A percentile compares a stretch with the other conserved stretches of the same genome.
These are phyloP conservation scores for Pangasianodon gigas DNA, from an alignment of 2,113 vertebrate species.

Conservation along the genomic window DNA sequence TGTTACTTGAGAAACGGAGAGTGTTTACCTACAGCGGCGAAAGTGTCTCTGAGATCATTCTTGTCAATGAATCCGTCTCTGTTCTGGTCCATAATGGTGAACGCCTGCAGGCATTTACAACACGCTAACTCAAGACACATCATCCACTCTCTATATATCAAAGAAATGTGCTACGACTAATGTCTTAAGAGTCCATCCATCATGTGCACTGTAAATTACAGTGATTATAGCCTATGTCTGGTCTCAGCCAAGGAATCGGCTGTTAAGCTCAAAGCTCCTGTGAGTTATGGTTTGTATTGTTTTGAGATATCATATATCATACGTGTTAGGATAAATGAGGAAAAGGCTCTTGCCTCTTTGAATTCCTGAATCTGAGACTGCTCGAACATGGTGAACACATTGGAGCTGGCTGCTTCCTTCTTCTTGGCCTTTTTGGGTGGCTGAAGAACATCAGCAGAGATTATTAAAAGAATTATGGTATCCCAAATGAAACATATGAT, in stretches of 20 bases:
- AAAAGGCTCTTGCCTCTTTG: conserved; percentile 78
- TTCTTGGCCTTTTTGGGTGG: conserved; percentile 86
- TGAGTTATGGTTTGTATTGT: conserved; percentile 33
- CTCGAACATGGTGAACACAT: conserved; percentile 92
- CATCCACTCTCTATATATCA: conserved; percentile 32
- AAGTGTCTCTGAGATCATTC: conserved; percentile 83
- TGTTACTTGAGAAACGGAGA: neutral
- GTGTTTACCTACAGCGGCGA: conserved; percentile 78
- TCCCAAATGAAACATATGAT: neutral
- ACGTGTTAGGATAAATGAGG: neutral
- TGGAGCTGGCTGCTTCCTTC: conserved; percentile 81
- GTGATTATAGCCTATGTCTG: conserved; percentile 5
- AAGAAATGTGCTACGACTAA: conserved; percentile 35
- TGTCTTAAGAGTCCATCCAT: conserved; percentile 32
- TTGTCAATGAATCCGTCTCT: conserved; percentile 89
- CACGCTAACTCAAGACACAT: conserved; percentile 27
- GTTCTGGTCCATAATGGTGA: conserved; percentile 95
- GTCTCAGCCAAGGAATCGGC: conserved; percentile 23
- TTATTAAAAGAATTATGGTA: neutral
- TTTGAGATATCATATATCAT: conserved; percentile 2
- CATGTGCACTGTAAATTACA: conserved; percentile 25
- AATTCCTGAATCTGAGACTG: conserved; percentile 93
- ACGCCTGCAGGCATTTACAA: conserved; percentile 72
- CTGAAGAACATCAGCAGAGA: conserved; percentile 61
- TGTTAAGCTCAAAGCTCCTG: conserved; percentile 19